Conservation (phyloP, 1,140 invertebrate genomes). For the Monochamus saltuarius region DNA sequence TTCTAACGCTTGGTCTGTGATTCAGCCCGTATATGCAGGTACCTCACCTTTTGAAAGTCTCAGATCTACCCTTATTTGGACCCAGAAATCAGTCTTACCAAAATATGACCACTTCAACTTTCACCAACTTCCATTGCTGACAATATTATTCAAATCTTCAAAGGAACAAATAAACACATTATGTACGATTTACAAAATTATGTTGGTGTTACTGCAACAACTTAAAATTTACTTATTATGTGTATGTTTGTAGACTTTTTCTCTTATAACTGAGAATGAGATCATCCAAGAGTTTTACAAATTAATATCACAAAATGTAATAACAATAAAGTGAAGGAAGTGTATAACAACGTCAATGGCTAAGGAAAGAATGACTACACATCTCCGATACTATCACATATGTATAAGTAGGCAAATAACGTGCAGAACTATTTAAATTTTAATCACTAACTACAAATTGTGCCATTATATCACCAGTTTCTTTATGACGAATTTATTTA, state of each 20-base stretch:
- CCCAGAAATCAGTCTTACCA: no score
- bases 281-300: conserved; percentile 5
- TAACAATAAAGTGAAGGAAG: background rate
- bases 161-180: no score
- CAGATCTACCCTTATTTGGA: no score
- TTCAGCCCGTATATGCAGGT: no score
- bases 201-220: no score
- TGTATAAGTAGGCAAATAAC: conserved; percentile 7
- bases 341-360: background rate
- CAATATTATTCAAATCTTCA: no score
- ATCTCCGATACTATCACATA: conserved; percentile 12
- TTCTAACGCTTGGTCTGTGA: no score
- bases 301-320: conserved; percentile 14
- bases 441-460: conserved; percentile 13
- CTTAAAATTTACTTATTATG: background rate
- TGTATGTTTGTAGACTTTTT: background rate
- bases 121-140: no score
- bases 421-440: conserved; percentile 11
- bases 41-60: no score
- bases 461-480: conserved; percentile 13
- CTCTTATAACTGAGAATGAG: background rate
- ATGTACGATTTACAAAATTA: no score
- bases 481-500: conserved; percentile 10
- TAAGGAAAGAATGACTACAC: conserved; percentile 3
- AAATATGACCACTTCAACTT: no score